Base-by-base conservation (phyloP, 2,797 vertebrate genomes). In the Siniperca undulata region DNA sequence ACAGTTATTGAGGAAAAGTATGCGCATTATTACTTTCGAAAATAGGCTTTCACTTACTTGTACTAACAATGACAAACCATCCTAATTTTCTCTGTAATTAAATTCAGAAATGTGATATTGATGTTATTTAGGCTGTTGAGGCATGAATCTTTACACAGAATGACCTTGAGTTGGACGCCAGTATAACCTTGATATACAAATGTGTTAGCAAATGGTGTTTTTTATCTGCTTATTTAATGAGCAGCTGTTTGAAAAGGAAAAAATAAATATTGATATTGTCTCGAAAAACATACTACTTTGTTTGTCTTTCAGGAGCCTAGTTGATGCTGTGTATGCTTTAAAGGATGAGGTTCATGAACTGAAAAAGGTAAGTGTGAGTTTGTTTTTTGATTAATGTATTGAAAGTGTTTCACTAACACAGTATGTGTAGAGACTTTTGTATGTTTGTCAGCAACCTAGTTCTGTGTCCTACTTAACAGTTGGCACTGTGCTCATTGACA, bases 341-440 rank as follows among this genome's bases (percentile, higher is more conserved):
- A 99, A 99, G 94, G 99, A 99, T 38, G 98, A 99, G 89, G 98
- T 99, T 82, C 98, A 98, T 84, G 98, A 99, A 82, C 92, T 99
- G 86, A 99, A 99, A 91, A 99, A 99, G 97, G 99, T 99, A 95
- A 90, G 55, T 53, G 14, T 9, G 4, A 16, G 4, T 73, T 42
- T 24, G 2, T 40, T 62, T 20, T n/a, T 34, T 48, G 46, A 20
- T 17, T 14, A 67, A 67, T 48, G 9, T 11, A 44, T 12, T 53
- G 3, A 74, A 22, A 4, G 9, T 3, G 19, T 42, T 52, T 12
- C 34, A 44, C 4, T 27, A 22, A 24, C 27, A 30, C 13, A 19
- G 24, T 17, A 30, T 24, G 13, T 52, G 11, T 52, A 0, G 24
- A 40, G 3, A 38, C 8, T 3, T 46, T 38, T 24, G 6, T 30